These are phyloP conservation scores for Diadema setosum DNA, from an alignment of 35 echinoderm and acorn worm genomes.

Conservation along the genomic window DNA sequence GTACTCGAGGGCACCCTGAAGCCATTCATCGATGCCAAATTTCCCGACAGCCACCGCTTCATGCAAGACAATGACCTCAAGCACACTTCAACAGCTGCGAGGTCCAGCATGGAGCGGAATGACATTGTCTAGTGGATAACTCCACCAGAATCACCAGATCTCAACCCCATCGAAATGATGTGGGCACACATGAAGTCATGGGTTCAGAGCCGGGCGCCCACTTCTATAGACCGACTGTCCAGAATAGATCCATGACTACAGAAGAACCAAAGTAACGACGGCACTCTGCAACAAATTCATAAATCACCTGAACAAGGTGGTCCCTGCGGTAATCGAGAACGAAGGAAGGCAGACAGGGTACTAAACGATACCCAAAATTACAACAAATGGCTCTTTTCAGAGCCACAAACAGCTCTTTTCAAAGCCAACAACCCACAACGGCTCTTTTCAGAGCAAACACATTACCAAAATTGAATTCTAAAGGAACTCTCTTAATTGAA, in stretches of 20 bases:
- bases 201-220: slow-evolving; percentile 18
- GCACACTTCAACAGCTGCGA: not conserved
- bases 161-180: slow-evolving; percentile 53
- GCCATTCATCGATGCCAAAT: not conserved
- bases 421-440: no score
- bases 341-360: slow-evolving; percentile 40
- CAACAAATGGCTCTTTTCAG: not conserved
- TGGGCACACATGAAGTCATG: slow-evolving; percentile 42
- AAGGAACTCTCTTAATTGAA: no score
- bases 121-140: slow-evolving; percentile 50
- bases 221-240: slow-evolving; percentile 32
- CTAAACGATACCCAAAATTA: not conserved
- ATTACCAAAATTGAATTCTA: no score
- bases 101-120: not conserved
- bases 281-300: slow-evolving; percentile 39
- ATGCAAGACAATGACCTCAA: slow-evolving; percentile 32
- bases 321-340: slow-evolving; percentile 15
- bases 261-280: not conserved
- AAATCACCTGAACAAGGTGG: slow-evolving; percentile 26
- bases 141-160: slow-evolving; percentile 43
- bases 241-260: slow-evolving; percentile 27
- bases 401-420: no score
- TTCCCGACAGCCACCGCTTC: not conserved
- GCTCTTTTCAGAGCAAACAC: no score
- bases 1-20: not conserved